A percentile compares a stretch with the other conserved stretches of the same genome.
phyloP scores from a whole-genome alignment of 2,113 vertebrate genomes.

The Scortum barcoo region DNA sequence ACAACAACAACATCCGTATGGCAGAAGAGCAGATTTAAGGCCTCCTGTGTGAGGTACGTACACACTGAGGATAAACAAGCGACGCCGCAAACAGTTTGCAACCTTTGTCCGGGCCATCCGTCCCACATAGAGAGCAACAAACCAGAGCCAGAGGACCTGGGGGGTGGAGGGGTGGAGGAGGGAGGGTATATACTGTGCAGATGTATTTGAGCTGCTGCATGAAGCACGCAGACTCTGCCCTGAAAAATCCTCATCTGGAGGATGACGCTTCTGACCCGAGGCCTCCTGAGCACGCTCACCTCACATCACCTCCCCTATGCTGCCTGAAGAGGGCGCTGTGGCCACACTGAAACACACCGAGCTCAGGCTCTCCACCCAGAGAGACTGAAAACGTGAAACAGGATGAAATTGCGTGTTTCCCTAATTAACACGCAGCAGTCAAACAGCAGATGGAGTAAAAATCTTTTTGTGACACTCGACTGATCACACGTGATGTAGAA shows the following conservation, averaged over 20 bases:
- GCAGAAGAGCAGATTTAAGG: neutral
- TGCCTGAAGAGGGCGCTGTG: conserved; percentile 50
- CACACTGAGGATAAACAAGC: conserved; percentile 16
- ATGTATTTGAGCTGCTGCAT: conserved; percentile 12
- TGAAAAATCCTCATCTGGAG: conserved; percentile 21
- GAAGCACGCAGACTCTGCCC: conserved; percentile 12
- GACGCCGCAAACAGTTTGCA: conserved; percentile 18
- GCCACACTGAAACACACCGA: neutral
- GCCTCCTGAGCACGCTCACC: neutral
- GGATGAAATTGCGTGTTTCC: neutral
- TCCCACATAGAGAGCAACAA: conserved; percentile 6
- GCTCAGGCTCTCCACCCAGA: neutral
- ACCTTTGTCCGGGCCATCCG: conserved; percentile 42
- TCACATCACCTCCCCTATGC: neutral
- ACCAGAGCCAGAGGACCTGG: neutral
- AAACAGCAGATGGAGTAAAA: neutral
- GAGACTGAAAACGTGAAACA: neutral
- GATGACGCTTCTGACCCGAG: neutral
- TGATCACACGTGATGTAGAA: neutral
- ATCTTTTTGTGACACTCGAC: neutral
- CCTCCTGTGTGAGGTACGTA: neutral
- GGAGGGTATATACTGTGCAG: neutral
- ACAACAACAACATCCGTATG: neutral
- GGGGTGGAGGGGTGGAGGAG: neutral
- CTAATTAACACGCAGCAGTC: conserved; percentile 2